Evolutionary conservation across 2,113 vertebrate genomes (phyloP), one percentile per base, ranked within the genome.

Genomic region (Vanacampus margaritifer): DNA sequence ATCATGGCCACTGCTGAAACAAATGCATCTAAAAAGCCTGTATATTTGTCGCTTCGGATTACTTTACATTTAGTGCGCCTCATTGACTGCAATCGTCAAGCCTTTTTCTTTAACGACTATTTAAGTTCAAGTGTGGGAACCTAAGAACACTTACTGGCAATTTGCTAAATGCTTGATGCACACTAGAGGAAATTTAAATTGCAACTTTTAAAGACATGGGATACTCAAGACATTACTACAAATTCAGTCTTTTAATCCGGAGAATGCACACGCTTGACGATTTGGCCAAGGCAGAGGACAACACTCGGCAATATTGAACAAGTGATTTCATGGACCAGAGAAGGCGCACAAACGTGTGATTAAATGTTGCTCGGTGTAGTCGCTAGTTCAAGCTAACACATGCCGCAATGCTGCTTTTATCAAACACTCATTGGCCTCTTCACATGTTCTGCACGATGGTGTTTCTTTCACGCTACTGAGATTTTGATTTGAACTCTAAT

Each of bases 1-100:
- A 63, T 73, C 28, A 23, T 48, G 61, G 67, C 35, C 23, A 46
- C 68, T 76, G 65, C 72, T 74, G 57, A 70, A 72, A 65, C 28
- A 35, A 1, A 69, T 76, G 28, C 45, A 2, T 57, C 54, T 46
- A 4, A 17, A 19, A 7, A 46, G 45, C 48, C 21, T 23, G 48
- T 8, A n/a, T 23, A 51, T 28, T 57, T 57, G 54, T 28, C 54
- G 2, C 54, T 57, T 57, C 32, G 54, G 16, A 57, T 57, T 13
- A 26, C 51, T 54, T 32, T 28, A 57, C 14, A 57, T 57, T 57
- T 24, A 62, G 32, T 23, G 7, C 14, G 14, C n/a, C 23, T 43
- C 23, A 62, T 41, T 39, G 59, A 41, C 23, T 62, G 37, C 37
- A 14, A 24, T 41, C 21, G 3, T 24, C 13, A 6, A 41, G 59